phyloP scores from a whole-genome alignment of 1,140 invertebrate genomes.

The Procambarus clarkii region DNA sequence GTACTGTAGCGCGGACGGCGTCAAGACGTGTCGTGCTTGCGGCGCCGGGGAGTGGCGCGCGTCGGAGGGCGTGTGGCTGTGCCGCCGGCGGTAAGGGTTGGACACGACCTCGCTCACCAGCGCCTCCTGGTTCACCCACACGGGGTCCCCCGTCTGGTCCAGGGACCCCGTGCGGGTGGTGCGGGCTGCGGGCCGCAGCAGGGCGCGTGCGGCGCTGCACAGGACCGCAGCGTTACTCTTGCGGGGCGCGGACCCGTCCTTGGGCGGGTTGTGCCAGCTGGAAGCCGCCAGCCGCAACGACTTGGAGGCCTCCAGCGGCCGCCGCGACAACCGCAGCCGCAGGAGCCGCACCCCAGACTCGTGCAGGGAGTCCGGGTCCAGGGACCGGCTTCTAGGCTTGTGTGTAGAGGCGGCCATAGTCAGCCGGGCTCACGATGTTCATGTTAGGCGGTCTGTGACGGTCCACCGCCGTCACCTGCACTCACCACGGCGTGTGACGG shows the following conservation, averaged over 20 bases:
- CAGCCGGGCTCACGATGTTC: too few relatives aligned
- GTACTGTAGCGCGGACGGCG: background rate
- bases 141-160: background rate
- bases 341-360: conserved; percentile 58
- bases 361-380: conserved; percentile 43
- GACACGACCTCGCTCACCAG: conserved; percentile 36
- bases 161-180: background rate
- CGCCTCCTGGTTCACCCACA: conserved; percentile 33
- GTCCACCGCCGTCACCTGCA: too few relatives aligned
- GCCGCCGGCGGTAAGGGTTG: conserved; percentile 39
- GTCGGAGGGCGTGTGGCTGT: conserved; percentile 18
- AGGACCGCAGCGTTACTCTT: background rate
- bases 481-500: too few relatives aligned
- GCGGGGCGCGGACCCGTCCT: background rate
- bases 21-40: conserved; percentile 1
- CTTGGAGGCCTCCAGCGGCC: background rate
- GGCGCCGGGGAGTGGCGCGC: background rate
- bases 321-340: conserved; percentile 42
- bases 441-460: too few relatives aligned
- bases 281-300: background rate
- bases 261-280: background rate
- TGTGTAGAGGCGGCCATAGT: background rate
- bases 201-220: background rate
- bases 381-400: conserved; percentile 55
- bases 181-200: background rate